A percentile compares a stretch with the other conserved stretches of the same genome.
Conservation (phyloP, 2,113 vertebrate species). For the Thunnus thynnus region DNA sequence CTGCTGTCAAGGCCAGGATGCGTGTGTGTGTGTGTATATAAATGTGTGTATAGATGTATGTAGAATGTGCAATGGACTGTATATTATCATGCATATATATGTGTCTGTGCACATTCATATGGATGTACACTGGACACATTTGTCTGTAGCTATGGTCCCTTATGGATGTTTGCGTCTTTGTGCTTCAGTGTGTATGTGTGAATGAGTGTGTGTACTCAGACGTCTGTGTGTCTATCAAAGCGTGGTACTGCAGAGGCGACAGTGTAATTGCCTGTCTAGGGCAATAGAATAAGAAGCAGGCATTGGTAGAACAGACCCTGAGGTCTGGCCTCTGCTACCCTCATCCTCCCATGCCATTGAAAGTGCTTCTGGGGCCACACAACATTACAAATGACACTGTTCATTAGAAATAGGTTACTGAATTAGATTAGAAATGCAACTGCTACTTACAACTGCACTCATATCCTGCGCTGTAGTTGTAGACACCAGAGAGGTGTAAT, state of each 20-base stretch:
- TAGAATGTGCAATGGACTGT: slow-evolving; percentile 27
- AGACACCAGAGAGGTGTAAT: slow-evolving; percentile 39
- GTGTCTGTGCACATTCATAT: background rate
- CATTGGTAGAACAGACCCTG: slow-evolving; percentile 32
- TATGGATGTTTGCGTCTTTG: slow-evolving; percentile 14
- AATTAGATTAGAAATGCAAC: background rate
- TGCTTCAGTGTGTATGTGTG: slow-evolving; percentile 36
- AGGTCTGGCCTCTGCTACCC: slow-evolving; percentile 49
- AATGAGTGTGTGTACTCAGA: slow-evolving; percentile 4
- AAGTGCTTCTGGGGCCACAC: background rate
- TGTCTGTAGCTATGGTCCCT: slow-evolving; percentile 1
- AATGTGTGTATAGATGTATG: slow-evolving; percentile 26
- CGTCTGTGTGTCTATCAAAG: slow-evolving; percentile 41
- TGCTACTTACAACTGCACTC: background rate
- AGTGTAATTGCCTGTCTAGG: slow-evolving; percentile 72
- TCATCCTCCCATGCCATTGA: background rate
- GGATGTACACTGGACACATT: background rate
- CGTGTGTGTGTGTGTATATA: slow-evolving; percentile 25
- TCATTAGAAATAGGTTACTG: slow-evolving; percentile 1
- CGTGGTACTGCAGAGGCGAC: slow-evolving; percentile 35
- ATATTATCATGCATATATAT: slow-evolving; percentile 20
- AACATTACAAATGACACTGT: slow-evolving; percentile 2
- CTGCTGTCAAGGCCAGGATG: slow-evolving; percentile 45
- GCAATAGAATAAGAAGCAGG: slow-evolving; percentile 55
- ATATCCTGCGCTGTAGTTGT: slow-evolving; percentile 13